Conservation (phyloP, 2,888 invertebrate species). For the Heliconius ismenius region DNA sequence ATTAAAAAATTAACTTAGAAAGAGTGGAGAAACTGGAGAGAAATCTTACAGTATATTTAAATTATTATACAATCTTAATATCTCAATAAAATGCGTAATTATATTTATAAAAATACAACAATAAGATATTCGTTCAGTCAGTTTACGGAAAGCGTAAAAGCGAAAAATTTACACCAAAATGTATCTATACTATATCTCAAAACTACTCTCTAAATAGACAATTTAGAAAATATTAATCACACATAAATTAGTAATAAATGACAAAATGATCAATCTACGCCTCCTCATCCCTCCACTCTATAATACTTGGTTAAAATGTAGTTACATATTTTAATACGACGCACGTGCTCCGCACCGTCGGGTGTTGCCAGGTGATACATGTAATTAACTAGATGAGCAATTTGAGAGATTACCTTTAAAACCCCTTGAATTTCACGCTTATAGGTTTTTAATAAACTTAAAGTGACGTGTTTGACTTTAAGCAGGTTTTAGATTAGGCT, state of each 20-base stretch:
- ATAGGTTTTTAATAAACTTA: slow-evolving; percentile 48
- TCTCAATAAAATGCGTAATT: no score
- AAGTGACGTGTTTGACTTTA: slow-evolving; percentile 40
- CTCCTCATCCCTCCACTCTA: slow-evolving; percentile 5
- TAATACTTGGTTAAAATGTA: slow-evolving; percentile 15
- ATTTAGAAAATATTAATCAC: no score
- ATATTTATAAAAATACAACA: no score
- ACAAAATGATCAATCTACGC: slow-evolving; percentile 1
- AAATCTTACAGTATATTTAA: no score
- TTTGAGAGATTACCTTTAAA: slow-evolving; percentile 72
- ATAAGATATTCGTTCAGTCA: no score
- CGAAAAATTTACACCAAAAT: no score
- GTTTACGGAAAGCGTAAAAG: no score
- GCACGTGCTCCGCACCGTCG: slow-evolving; percentile 42
- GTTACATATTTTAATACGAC: slow-evolving; percentile 9
- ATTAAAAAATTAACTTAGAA: no score
- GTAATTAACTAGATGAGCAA: slow-evolving; percentile 73
- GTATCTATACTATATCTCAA: no score
- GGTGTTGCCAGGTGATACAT: slow-evolving; percentile 68
- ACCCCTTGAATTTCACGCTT: slow-evolving; percentile 52
- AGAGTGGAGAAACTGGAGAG: no score
- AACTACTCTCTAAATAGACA: no score
- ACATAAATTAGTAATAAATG: neutral
- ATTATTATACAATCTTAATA: no score
- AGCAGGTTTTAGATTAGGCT: neutral